phyloP scores from a whole-genome alignment of 2,797 vertebrate species.

The Neosilurus hyrtlii region DNA sequence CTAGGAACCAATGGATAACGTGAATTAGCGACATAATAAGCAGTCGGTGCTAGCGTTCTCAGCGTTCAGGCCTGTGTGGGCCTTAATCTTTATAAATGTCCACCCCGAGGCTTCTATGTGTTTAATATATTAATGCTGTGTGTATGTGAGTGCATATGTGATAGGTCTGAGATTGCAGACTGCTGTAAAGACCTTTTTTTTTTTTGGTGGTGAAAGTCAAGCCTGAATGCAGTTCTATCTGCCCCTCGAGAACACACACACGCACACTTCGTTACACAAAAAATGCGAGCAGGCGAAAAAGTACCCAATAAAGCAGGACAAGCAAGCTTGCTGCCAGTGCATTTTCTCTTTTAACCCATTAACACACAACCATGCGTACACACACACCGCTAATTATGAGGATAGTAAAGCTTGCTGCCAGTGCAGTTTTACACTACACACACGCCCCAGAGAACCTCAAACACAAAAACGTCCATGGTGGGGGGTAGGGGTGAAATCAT shows the following conservation, averaged over 20 bases:
- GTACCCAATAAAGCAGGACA: constrained; percentile 50
- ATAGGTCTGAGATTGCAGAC: constrained; percentile 45
- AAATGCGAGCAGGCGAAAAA: constrained; percentile 26
- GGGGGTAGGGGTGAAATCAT: neutral
- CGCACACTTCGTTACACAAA: constrained; percentile 1
- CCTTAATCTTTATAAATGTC: constrained; percentile 38
- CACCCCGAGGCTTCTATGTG: constrained; percentile 50
- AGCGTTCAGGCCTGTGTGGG: constrained; percentile 7
- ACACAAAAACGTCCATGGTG: constrained; percentile 4
- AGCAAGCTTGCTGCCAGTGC: constrained; percentile 48
- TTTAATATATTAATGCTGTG: constrained; percentile 54
- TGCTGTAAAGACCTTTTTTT: constrained; percentile 49
- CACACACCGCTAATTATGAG: constrained; percentile 42
- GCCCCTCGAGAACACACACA: constrained; percentile 41
- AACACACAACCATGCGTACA: constrained; percentile 20
- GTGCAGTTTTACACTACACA: constrained; percentile 37
- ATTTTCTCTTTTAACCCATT: constrained; percentile 44
- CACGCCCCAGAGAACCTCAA: constrained; percentile 11
- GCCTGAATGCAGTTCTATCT: constrained; percentile 51
- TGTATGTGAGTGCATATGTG: constrained; percentile 48
- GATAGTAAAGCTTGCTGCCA: constrained; percentile 34
- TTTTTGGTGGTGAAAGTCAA: constrained; percentile 47
- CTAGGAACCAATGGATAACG: neutral
- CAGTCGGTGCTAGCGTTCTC: neutral
- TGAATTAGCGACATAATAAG: constrained; percentile 2